Conservation (phyloP, 2,113 vertebrate species). For the Porphyrio hochstetteri region DNA sequence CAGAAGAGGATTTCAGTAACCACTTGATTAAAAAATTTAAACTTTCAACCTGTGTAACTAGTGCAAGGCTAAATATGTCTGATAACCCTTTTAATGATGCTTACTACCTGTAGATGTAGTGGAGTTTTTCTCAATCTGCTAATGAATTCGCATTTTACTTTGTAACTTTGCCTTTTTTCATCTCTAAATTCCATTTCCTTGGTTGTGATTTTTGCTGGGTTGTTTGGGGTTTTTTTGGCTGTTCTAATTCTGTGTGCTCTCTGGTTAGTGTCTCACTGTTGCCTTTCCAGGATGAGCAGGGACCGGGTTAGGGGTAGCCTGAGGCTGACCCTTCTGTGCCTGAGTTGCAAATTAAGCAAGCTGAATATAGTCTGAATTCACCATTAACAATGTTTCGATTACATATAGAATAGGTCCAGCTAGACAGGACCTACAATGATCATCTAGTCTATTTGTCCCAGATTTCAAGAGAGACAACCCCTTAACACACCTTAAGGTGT, state of each 20-base stretch:
- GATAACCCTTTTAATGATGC: slow-evolving; percentile 31
- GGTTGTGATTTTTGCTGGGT: neutral
- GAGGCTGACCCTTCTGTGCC: neutral
- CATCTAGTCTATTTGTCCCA: neutral
- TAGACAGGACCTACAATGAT: neutral
- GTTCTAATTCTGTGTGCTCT: neutral
- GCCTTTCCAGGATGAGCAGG: neutral
- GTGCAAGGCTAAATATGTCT: neutral
- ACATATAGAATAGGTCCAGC: neutral
- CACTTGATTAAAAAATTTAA: neutral
- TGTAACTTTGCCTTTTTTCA: neutral
- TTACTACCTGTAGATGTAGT: slow-evolving; percentile 25
- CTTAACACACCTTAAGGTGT: neutral
- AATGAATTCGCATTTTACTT: slow-evolving; percentile 21
- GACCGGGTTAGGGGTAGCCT: neutral
- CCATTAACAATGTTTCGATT: neutral
- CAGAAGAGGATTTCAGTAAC: slow-evolving; percentile 13
- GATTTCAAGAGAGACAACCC: neutral
- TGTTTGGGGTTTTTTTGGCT: neutral
- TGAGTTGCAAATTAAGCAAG: neutral
- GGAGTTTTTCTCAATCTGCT: slow-evolving; percentile 13
- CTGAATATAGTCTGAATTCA: neutral
- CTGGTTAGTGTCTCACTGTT: neutral
- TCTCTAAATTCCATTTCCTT: neutral
- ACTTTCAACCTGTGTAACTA: slow-evolving; percentile 1